Conservation (phyloP, 2,888 invertebrate species). For the Amiota communis region DNA sequence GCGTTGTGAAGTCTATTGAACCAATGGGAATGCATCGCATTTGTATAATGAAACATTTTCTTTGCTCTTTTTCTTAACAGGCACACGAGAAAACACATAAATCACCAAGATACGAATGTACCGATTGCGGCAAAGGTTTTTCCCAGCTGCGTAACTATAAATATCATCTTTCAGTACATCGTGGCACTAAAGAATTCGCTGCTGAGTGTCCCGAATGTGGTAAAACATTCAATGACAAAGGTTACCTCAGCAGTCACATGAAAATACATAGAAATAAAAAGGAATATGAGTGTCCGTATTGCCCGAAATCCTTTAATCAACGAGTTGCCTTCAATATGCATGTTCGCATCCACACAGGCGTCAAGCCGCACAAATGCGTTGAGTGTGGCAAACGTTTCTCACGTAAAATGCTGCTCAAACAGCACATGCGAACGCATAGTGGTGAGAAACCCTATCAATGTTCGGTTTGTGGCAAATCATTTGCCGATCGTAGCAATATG, state of each 20-base stretch:
- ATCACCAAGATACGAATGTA: conserved; percentile 78
- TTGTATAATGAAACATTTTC: not conserved
- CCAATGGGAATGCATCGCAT: conserved; percentile 38
- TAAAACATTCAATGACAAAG: conserved; percentile 87
- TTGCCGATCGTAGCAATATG: conserved; percentile 90
- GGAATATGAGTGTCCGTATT: conserved; percentile 86
- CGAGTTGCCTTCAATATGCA: conserved; percentile 92
- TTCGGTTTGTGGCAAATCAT: conserved; percentile 85
- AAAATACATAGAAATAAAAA: conserved; percentile 88
- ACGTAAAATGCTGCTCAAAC: conserved; percentile 87
- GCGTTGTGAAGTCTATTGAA: conserved; percentile 35
- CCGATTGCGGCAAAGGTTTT: conserved; percentile 86
- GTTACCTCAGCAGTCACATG: conserved; percentile 89
- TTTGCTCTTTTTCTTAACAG: conserved; percentile 51
- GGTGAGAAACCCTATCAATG: conserved; percentile 88
- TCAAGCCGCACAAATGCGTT: conserved; percentile 84
- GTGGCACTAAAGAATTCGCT: conserved; percentile 87
- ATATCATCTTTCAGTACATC: conserved; percentile 87
- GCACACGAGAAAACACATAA: conserved; percentile 72
- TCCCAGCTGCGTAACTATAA: conserved; percentile 89
- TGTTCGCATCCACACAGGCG: conserved; percentile 85
- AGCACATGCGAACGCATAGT: conserved; percentile 86
- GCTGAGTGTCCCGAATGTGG: conserved; percentile 82
- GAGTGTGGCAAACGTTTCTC: conserved; percentile 88
- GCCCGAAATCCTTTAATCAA: conserved; percentile 89